phyloP scores from a whole-genome alignment of 2,888 invertebrate genomes.

The Lycophotia porphyrea region DNA sequence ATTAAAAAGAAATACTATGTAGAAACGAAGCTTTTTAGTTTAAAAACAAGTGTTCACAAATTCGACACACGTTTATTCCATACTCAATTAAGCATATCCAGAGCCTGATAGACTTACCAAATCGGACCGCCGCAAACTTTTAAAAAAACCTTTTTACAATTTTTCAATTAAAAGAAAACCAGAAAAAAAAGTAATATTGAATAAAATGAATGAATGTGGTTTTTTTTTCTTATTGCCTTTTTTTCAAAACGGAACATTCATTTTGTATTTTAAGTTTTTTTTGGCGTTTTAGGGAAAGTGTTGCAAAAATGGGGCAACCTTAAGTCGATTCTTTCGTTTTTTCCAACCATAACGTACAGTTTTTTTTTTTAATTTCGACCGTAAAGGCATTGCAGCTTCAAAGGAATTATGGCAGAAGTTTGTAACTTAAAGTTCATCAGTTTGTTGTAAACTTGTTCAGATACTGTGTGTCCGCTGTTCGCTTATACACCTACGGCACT shows the following conservation, averaged over 20 bases:
- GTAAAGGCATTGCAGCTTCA: slow-evolving; percentile 74
- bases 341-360: background rate
- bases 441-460: slow-evolving; percentile 78
- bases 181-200: background rate
- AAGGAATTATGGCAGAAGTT: slow-evolving; percentile 85
- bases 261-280: background rate
- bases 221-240: background rate
- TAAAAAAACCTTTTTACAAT: slow-evolving; percentile 19
- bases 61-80: slow-evolving; percentile 11
- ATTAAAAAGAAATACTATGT: background rate
- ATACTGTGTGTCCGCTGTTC: slow-evolving; percentile 70
- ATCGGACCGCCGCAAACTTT: slow-evolving; percentile 30
- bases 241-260: background rate
- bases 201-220: background rate
- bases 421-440: slow-evolving; percentile 80
- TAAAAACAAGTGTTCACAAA: slow-evolving; percentile 21
- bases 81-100: slow-evolving; percentile 35
- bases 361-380: slow-evolving; percentile 59
- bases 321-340: background rate
- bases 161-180: slow-evolving; percentile 24
- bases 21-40: slow-evolving; percentile 11
- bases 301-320: background rate
- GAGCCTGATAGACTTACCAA: slow-evolving; percentile 15
- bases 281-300: background rate
- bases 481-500: slow-evolving; percentile 68